Base-by-base conservation (phyloP, 1,140 invertebrate genomes). In the Aphidius ervi region DNA sequence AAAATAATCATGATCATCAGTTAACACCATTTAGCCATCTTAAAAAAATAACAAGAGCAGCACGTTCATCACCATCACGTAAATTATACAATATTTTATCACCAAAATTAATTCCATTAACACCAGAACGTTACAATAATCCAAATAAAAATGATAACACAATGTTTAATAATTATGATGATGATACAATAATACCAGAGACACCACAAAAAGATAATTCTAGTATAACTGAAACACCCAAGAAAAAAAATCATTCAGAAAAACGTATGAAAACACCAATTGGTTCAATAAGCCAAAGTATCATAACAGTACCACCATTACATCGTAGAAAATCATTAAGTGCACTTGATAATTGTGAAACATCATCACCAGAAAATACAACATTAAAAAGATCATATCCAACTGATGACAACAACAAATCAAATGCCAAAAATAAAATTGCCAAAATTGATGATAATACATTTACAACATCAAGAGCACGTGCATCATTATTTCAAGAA, bases 401-500 rank as follows among this genome's bases (percentile, higher is more conserved):
- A 1, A 49, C 62, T 8, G 71, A 77, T 45, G 40, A 42, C 50
- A 53, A 10, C 46, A 10, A 59, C 6, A 40, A 7, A 37, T 8
- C 23, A 8, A 41, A 53, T n/a, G 55, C 54, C 10, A 10, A 47
- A 42, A 31, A 31, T 31, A 77, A 76, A 46, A 41, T 69, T 5
- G 55, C 64, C 6, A 75, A 72, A 48, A 56, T 49, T 4, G 69
- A 74, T 5, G 72, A 75, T 31, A 31, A 31, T 2, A 42, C 23
- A 16, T 41, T 58, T 16, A 64, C 50, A 0, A 61, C 63, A 23
- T 66, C 76, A 10, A 75, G 66, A 68, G 76, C 74, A 4, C 69
- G 77, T 61, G 70, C 75, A 16, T 64, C 75, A 0, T 58, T 78
- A 5, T 79, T 79, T 63, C 71, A 70, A 41, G 74, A 76, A 4